Evolutionary conservation across 2,888 invertebrate genomes (phyloP), one percentile per base, ranked within the genome.

Genomic region (Pocota personata): DNA sequence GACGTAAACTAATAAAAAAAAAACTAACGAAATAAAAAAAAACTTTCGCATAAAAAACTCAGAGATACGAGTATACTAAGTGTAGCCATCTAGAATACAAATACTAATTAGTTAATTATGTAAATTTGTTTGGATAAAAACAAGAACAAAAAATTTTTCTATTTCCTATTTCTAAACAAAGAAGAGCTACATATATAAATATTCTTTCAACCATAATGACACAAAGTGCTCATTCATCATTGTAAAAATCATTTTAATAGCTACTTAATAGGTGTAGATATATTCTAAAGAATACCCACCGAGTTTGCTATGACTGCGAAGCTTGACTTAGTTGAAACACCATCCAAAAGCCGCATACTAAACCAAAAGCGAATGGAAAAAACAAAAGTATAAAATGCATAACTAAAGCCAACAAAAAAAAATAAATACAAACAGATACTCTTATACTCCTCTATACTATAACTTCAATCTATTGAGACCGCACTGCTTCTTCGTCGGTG

Each of bases 151-250:
- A 76, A 57, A 71, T 76, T 30, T 46, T 12, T 75, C 8, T 46
- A n/a, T 58, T 52, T 52, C 60, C 35, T 35, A 30, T 64, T 24
- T 55, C 24, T 10, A 14, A 58, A 64, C n/a, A 24, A 60, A 12
- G n/a, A 12, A 37, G 12, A 37, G 10, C 12, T 37, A 37, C 12
- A 12, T 37, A 40, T 37, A 32, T 24, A 24, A 58, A 24, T 43
- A 37, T 24, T 64, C 60, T 80, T 77, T 82, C 24, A 69, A 37
- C 73, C 32, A 78, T 57, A 84, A 52, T 78, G 57, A 77, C 32
- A 79, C 77, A 76, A 82, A 84, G 75, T 87, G 87, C 60, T 87
- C 87, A 80, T 88, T 87, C 83, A 88, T 88, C 87, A 87, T 88
- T 87, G 86, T 84, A 60, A 87, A 87, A 87, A 88, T 87, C 69